phyloP scores from a whole-genome alignment of 1,140 invertebrate species.

The Dendrolimus kikuchii region DNA sequence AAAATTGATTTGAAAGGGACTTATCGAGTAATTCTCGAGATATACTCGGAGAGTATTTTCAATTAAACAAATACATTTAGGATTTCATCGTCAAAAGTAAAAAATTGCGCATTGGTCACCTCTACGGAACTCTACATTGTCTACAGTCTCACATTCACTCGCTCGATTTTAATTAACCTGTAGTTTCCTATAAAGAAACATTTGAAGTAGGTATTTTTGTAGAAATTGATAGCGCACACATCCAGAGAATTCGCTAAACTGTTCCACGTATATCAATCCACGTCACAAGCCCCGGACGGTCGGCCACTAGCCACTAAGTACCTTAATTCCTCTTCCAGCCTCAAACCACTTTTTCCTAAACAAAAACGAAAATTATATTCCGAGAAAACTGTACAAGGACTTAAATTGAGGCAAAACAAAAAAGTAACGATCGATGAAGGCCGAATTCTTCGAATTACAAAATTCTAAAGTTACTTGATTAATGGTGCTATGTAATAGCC shows the following conservation, averaged over 20 bases:
- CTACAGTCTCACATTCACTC: too few species aligned
- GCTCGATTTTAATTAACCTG: too few species aligned
- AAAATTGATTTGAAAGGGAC: too few species aligned
- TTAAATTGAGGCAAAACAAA: background rate
- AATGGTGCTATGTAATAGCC: too few species aligned
- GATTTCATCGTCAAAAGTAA: too few species aligned
- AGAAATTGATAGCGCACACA: slow-evolving; percentile 3
- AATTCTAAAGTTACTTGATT: slow-evolving; percentile 3
- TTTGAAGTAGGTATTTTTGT: background rate
- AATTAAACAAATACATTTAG: too few species aligned
- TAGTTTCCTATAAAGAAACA: too few species aligned
- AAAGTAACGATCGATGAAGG: background rate
- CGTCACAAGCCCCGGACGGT: slow-evolving; percentile 11
- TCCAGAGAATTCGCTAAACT: slow-evolving; percentile 4
- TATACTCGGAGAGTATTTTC: too few species aligned
- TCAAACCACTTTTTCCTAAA: slow-evolving; percentile 1
- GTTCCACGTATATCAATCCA: slow-evolving; percentile 21
- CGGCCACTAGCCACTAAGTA: slow-evolving; percentile 19
- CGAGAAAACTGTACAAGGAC: background rate
- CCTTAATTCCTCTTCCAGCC: slow-evolving; percentile 17
- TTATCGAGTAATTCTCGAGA: too few species aligned
- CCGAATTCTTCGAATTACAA: background rate
- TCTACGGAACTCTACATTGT: too few species aligned
- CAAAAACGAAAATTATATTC: slow-evolving; percentile 2
- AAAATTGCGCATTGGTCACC: too few species aligned